These are phyloP conservation scores for Macaca nemestrina DNA, from an alignment of 2,113 vertebrate genomes.

Conservation along the genomic window DNA sequence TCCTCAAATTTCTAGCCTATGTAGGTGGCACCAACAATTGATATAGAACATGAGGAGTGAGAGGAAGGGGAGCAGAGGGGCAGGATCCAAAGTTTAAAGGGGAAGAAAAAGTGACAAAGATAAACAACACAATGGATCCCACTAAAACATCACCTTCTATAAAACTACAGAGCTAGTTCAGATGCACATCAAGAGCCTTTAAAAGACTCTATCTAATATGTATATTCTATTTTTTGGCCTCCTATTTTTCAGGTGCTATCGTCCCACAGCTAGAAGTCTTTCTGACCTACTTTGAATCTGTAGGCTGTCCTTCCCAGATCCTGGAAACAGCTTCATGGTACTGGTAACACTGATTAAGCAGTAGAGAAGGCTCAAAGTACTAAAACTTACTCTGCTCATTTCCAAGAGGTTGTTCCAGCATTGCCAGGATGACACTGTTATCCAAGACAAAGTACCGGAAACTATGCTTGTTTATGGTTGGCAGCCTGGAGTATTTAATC, in stretches of 20 bases:
- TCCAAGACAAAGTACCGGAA: slow-evolving; percentile 98
- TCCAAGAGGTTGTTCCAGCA: slow-evolving; percentile 97
- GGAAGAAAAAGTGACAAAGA: not conserved
- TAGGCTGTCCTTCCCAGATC: not conserved
- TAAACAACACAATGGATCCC: slow-evolving; percentile 28
- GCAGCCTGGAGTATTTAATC: slow-evolving; percentile 94
- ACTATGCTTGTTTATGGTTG: slow-evolving; percentile 92
- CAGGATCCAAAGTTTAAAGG: slow-evolving; percentile 18
- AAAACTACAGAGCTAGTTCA: slow-evolving; percentile 19
- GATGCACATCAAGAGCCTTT: not conserved
- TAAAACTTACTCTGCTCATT: slow-evolving; percentile 95
- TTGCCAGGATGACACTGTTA: slow-evolving; percentile 96
- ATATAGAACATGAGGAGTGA: not conserved
- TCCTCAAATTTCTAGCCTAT: not conserved
- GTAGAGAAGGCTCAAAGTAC: not conserved
- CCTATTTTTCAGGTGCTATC: slow-evolving; percentile 4
- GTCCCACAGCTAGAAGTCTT: not conserved
- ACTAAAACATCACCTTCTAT: slow-evolving; percentile 23
- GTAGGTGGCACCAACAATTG: not conserved
- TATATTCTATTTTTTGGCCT: slow-evolving; percentile 17
- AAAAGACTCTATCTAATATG: slow-evolving; percentile 20
- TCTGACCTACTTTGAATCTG: not conserved
- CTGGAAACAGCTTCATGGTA: not conserved
- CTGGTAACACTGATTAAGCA: slow-evolving; percentile 2
- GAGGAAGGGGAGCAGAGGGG: not conserved